Evolutionary conservation across 2,797 vertebrate species (phyloP), one percentile per base, ranked within the genome.

Genomic region (Crocodylus rhombifer): DNA sequence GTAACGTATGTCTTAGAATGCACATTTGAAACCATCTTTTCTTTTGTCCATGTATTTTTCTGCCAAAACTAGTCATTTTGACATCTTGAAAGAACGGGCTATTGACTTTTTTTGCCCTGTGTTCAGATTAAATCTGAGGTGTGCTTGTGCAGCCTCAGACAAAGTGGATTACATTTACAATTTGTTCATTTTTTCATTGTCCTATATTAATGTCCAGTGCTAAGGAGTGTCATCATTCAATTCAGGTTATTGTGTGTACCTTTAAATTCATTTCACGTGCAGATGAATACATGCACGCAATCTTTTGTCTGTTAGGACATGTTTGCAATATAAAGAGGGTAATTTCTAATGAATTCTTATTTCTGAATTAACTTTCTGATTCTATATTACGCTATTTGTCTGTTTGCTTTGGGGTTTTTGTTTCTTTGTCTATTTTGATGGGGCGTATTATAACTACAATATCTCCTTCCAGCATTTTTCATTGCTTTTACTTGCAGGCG

Each of bases 401-500:
- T 56, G n/a, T 90, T 61, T 80, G 23, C 75, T 56, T 71, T 56
- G 1, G 86, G 57, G 36, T 62, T 75, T 86, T 67, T 77, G 18
- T 0, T 51, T 65, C 61, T 64, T 79, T 73, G 57, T 28, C 76
- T 61, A 55, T n/a, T 2, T 8, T 86, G 42, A 30, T 30, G 42
- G 42, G 10, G 42, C 9, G 42, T 51, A 0, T 64, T 57, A 80
- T 7, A 63, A 64, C 4, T 58, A 11, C 42, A 73, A 26, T 86
- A 86, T 93, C 1, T 75, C 71, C 13, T 86, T 80, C 88, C 23
- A 93, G 28, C 18, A 95, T 85, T 88, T 86, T 93, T 74, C 85
- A 77, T 80, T 61, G n/a, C 76, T 90, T 93, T 80, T 95, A 16
- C 86, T 92, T 82, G 11, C 89, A 99, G 99, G 98, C 98, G 88